Evolutionary conservation across 2,113 vertebrate species (phyloP).

Genomic region (Meleagris gallopavo): DNA sequence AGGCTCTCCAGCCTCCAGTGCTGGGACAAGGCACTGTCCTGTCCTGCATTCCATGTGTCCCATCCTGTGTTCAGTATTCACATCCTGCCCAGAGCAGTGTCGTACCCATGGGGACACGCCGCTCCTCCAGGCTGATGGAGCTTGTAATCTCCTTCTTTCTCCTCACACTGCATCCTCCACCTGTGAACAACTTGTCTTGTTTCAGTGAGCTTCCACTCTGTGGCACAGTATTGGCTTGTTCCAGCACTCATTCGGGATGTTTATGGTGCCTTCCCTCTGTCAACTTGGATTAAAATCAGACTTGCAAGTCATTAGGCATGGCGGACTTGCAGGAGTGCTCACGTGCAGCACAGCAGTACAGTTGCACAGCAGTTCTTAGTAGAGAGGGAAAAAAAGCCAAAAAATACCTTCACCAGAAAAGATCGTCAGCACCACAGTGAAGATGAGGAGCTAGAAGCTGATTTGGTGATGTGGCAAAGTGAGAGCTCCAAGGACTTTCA

Average conservation of each 20-base stretch:
- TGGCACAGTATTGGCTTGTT: not conserved
- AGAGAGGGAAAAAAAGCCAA: not conserved
- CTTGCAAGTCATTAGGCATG: not conserved
- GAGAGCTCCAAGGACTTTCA: not conserved
- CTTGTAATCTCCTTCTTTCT: not conserved
- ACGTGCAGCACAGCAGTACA: not conserved
- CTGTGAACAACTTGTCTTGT: not conserved
- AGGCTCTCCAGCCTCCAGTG: not conserved
- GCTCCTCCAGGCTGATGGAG: fast-evolving
- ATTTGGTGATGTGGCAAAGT: not conserved
- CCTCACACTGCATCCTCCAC: not conserved
- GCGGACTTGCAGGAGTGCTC: not conserved
- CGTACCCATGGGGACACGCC: not conserved
- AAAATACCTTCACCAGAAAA: not conserved
- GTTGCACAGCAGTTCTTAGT: not conserved
- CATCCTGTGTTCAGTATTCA: too few relatives aligned
- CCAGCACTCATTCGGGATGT: not conserved
- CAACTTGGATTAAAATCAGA: slow-evolving; percentile 13
- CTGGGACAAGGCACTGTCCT: too few relatives aligned
- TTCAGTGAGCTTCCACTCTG: not conserved
- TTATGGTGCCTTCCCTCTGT: not conserved
- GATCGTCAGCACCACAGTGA: not conserved
- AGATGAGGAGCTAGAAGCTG: fast-evolving
- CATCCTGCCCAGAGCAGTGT: too few relatives aligned
- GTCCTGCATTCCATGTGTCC: too few relatives aligned